Conservation (phyloP, 2,888 invertebrate genomes). For the Xiphydria camelus region DNA sequence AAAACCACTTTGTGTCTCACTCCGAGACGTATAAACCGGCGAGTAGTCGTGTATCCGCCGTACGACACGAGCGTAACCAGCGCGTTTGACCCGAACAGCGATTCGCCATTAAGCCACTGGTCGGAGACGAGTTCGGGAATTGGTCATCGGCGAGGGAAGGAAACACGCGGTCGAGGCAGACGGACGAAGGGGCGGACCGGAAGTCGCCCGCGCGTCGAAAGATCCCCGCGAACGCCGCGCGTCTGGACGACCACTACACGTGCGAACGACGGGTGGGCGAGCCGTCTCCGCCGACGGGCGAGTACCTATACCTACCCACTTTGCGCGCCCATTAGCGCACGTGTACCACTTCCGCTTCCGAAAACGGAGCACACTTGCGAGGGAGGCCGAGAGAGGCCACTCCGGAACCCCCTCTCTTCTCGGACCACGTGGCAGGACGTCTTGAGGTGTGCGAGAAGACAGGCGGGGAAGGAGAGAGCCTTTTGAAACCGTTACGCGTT, state of each 20-base stretch:
- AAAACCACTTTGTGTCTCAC: slow-evolving; percentile 13
- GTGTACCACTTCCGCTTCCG: slow-evolving; percentile 31
- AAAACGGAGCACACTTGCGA: background rate
- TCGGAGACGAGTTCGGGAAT: no score
- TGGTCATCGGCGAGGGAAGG: no score
- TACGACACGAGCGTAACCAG: slow-evolving; percentile 7
- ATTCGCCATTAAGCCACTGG: slow-evolving; percentile 48
- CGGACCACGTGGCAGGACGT: slow-evolving; percentile 40
- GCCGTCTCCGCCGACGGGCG: no score
- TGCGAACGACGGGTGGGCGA: background rate
- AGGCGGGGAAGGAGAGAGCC: background rate
- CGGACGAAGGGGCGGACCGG: no score
- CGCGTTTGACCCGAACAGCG: slow-evolving; percentile 38
- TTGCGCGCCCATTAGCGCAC: slow-evolving; percentile 23
- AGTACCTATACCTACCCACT: no score
- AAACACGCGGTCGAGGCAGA: no score
- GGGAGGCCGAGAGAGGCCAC: slow-evolving; percentile 22
- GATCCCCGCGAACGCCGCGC: no score
- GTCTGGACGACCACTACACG: no score
- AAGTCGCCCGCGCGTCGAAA: background rate
- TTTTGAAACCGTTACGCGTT: background rate
- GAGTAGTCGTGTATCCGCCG: slow-evolving; percentile 3
- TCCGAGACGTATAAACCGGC: slow-evolving; percentile 2
- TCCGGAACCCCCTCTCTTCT: slow-evolving; percentile 10
- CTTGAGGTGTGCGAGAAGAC: slow-evolving; percentile 14